Evolutionary conservation across 53 echinoderm and acorn worm species (phyloP).

Genomic region (Hippasteria phrygiana): DNA sequence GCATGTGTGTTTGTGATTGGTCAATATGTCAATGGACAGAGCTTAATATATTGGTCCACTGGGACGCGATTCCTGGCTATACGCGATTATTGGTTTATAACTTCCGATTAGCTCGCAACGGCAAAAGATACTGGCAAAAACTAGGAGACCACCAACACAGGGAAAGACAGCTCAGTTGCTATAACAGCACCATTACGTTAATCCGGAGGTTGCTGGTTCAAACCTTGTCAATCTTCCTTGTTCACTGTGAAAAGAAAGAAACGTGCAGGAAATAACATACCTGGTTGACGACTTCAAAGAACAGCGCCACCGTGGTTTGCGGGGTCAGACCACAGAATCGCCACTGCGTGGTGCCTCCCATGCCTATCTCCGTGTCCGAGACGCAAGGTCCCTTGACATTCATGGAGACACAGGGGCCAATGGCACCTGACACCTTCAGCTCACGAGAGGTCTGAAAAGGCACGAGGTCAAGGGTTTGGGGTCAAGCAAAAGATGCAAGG

Average conservation of each 20-base stretch:
- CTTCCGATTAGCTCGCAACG: too few species aligned
- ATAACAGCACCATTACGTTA: too few species aligned
- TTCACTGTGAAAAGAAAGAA: not conserved
- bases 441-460: slow-evolving; percentile 88
- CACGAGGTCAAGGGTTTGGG: not conserved
- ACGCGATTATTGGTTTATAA: too few species aligned
- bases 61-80: too few species aligned
- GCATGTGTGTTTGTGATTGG: too few species aligned
- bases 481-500: not conserved
- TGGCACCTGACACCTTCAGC: slow-evolving; percentile 94
- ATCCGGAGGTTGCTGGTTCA: too few species aligned
- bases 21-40: too few species aligned
- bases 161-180: too few species aligned
- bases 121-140: too few species aligned
- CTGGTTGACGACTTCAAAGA: slow-evolving; percentile 99
- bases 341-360: slow-evolving; percentile 98
- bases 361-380: slow-evolving; percentile 96
- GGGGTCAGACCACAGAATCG: slow-evolving; percentile 94
- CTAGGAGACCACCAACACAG: too few species aligned
- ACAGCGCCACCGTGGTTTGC: slow-evolving; percentile 87
- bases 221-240: too few species aligned
- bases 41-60: too few species aligned
- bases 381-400: slow-evolving; percentile 85
- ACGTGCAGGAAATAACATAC: slow-evolving; percentile 57
- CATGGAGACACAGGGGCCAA: slow-evolving; percentile 91